Base-by-base conservation (phyloP, 1,140 invertebrate species). In the Drosophila fuyamai region DNA sequence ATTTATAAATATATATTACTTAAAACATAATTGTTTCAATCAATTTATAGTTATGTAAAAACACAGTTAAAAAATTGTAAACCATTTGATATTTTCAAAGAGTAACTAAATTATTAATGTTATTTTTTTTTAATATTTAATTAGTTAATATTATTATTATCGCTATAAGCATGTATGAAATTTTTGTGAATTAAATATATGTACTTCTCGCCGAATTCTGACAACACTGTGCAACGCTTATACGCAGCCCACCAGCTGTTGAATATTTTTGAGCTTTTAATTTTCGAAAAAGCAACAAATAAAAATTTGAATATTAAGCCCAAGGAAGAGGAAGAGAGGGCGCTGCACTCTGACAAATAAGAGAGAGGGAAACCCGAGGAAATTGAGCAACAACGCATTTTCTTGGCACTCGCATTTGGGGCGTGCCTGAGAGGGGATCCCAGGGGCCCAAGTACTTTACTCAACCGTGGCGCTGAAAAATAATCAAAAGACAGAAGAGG, bases 341-440 rank as follows among this genome's bases (percentile, higher is more conserved):
- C 76, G 81, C 81, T 83, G 81, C 81, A 83, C 81, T 84, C 79
- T 59, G 50, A 44, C 53, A 57, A 48, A 74, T 50, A 29, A 60
- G 9, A 9, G 9, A n/a, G n/a, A 32, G 27, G 36, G 16, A 51
- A 38, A 57, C 5, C 27, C 14, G 35, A 29, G 54, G 50, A 88
- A 88, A 88, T 88, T 84, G 80, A 84, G 83, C 76, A 88, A 88
- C 80, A 61, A 84, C 84, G 84, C 84, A 88, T 88, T 89, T 88
- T 88, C 84, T 88, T 88, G 84, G 84, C 84, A 84, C 83, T 82
- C 54, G 83, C 79, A 80, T 80, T 88, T 89, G 83, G 83, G 80
- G 72, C 84, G 73, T 80, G 80, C 65, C 76, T 47, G 36, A 38
- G 66, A 47, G 53, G 35, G 70, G 29, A 5, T 50, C 27, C 14